Evolutionary conservation across 2,113 vertebrate species (phyloP).

Genomic region (Speoplatyrhinus poulsoni): DNA sequence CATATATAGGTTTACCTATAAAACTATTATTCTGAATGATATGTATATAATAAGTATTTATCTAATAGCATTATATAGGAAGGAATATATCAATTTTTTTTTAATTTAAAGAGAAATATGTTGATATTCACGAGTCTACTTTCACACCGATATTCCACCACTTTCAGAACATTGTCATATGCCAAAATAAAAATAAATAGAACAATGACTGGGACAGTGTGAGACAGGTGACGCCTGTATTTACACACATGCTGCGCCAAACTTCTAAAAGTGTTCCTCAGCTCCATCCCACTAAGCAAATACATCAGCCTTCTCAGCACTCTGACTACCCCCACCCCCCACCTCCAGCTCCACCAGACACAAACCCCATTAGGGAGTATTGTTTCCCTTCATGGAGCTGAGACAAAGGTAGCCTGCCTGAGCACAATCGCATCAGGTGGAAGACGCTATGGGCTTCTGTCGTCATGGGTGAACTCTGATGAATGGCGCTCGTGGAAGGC

Average conservation of each 20-base stretch:
- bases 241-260: constrained; percentile 10
- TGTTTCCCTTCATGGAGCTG: constrained; percentile 53
- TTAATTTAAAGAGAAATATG: too few species aligned
- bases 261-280: not conserved
- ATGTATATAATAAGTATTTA: too few species aligned
- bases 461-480: constrained; percentile 60
- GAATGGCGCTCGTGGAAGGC: constrained; percentile 50
- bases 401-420: constrained; percentile 53
- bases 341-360: constrained; percentile 11
- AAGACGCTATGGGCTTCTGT: constrained; percentile 51
- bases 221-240: constrained; percentile 64
- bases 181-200: too few species aligned
- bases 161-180: too few species aligned
- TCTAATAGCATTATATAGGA: too few species aligned
- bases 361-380: constrained; percentile 35
- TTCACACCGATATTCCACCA: too few species aligned
- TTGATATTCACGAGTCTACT: too few species aligned
- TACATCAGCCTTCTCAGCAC: not conserved
- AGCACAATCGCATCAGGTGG: constrained; percentile 52
- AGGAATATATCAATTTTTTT: not conserved
- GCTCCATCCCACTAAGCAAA: not conserved
- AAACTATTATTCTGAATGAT: too few species aligned
- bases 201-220: not conserved
- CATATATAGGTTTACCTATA: too few species aligned
- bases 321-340: not conserved